These are phyloP conservation scores for Trematocara macrostoma DNA, from an alignment of 2,113 vertebrate species.

Conservation along the genomic window DNA sequence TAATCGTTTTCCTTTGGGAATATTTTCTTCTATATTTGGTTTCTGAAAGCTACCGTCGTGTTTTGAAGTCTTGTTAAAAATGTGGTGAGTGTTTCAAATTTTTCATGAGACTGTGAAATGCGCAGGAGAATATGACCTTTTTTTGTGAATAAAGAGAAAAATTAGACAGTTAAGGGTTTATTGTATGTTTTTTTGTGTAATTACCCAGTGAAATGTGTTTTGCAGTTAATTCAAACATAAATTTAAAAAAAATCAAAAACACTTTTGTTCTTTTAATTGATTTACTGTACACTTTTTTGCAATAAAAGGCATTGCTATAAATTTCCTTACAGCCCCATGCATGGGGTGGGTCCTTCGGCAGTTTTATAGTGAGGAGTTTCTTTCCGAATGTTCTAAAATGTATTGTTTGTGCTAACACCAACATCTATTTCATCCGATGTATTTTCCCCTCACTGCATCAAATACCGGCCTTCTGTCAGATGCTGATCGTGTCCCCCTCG, in stretches of 20 bases:
- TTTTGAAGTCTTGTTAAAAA: conserved; percentile 4
- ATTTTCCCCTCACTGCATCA: background rate
- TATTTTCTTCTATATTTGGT: background rate
- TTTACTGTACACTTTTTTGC: background rate
- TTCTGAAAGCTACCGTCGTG: background rate
- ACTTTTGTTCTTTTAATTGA: background rate
- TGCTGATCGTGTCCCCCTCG: background rate
- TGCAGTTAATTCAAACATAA: background rate
- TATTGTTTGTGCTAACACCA: background rate
- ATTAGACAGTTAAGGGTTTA: background rate
- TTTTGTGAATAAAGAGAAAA: background rate
- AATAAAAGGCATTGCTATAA: background rate
- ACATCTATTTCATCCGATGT: background rate
- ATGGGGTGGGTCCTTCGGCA: background rate
- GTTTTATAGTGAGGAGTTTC: background rate
- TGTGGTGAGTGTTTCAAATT: background rate
- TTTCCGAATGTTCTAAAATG: background rate
- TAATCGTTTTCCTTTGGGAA: background rate
- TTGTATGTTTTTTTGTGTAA: background rate
- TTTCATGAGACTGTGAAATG: background rate
- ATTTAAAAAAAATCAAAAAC: rapidly evolving
- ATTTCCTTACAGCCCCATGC: background rate
- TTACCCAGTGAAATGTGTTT: background rate
- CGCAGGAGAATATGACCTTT: background rate
- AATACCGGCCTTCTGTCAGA: background rate